Percentiles rank a stretch among this genome's conserved stretches.
These are phyloP conservation scores for Druon quercuslanigerum DNA, from an alignment of 1,140 invertebrate genomes.

Conservation along the genomic window DNA sequence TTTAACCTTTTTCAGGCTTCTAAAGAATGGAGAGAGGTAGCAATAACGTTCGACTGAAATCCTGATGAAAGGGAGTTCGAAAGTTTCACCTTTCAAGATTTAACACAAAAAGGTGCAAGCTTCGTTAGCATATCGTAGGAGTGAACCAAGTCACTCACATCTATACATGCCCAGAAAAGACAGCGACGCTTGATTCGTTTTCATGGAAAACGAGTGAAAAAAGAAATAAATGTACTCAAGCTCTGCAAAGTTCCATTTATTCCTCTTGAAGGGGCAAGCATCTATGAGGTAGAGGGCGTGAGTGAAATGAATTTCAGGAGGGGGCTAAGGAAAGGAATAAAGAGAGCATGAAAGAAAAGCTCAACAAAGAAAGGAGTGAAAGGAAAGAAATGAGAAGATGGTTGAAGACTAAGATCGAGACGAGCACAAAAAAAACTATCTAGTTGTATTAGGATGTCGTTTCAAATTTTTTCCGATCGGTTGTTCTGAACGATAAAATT, in stretches of 20 bases:
- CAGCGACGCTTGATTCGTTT: slow-evolving; percentile 10
- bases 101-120: slow-evolving; percentile 24
- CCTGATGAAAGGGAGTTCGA: slow-evolving; percentile 11
- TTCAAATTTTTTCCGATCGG: too few species aligned
- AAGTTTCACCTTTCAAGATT: slow-evolving; percentile 25
- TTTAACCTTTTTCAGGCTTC: slow-evolving; percentile 8
- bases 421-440: too few species aligned
- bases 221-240: slow-evolving; percentile 12
- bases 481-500: too few species aligned
- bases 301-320: slow-evolving; percentile 1
- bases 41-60: slow-evolving; percentile 12
- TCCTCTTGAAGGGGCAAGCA: slow-evolving; percentile 2
- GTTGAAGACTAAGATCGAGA: neutral
- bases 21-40: neutral
- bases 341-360: slow-evolving; percentile 22
- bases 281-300: neutral
- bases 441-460: too few species aligned
- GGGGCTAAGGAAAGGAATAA: slow-evolving; percentile 6
- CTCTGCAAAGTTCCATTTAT: slow-evolving; percentile 18
- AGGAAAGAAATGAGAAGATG: neutral
- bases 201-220: neutral
- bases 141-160: neutral
- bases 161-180: neutral
- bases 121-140: slow-evolving; percentile 38
- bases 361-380: slow-evolving; percentile 22